These are phyloP conservation scores for Cryptophagus acutangulus DNA, from an alignment of 2,888 invertebrate genomes.

Conservation along the genomic window DNA sequence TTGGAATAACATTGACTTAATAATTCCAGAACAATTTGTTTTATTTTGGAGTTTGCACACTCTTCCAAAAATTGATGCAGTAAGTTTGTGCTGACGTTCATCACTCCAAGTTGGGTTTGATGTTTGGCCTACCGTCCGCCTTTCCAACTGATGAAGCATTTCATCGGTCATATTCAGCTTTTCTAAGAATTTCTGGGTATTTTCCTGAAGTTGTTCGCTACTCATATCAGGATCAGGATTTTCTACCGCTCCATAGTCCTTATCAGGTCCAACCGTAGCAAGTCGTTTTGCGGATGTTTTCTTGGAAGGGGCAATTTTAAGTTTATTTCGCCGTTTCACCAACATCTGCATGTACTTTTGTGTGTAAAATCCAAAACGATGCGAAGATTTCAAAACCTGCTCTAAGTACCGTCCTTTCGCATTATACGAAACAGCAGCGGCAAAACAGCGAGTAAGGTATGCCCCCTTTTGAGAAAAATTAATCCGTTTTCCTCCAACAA, in stretches of 20 bases:
- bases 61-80: slow-evolving; percentile 9
- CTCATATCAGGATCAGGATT: not conserved
- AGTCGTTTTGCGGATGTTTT: not conserved
- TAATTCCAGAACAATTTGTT: not conserved
- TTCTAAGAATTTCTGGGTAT: not conserved
- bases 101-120: slow-evolving; percentile 3
- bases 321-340: no score
- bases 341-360: no score
- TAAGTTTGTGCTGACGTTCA: slow-evolving; percentile 7
- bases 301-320: no score
- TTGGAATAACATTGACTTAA: slow-evolving; percentile 4
- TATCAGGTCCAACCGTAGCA: not conserved
- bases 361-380: no score
- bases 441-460: slow-evolving; percentile 35
- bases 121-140: slow-evolving; percentile 2
- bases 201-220: not conserved
- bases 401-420: slow-evolving; percentile 7
- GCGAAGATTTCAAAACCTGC: slow-evolving; percentile 1
- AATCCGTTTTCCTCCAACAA: slow-evolving; percentile 37
- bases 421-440: slow-evolving; percentile 36
- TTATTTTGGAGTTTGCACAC: slow-evolving; percentile 8
- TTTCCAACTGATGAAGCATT: not conserved
- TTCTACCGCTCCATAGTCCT: not conserved
- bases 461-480: slow-evolving; percentile 32
- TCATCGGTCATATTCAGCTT: not conserved